Evolutionary conservation across 2,888 invertebrate genomes (phyloP), one percentile per base, ranked within the genome.

Genomic region (Sarcophaga variegata): DNA sequence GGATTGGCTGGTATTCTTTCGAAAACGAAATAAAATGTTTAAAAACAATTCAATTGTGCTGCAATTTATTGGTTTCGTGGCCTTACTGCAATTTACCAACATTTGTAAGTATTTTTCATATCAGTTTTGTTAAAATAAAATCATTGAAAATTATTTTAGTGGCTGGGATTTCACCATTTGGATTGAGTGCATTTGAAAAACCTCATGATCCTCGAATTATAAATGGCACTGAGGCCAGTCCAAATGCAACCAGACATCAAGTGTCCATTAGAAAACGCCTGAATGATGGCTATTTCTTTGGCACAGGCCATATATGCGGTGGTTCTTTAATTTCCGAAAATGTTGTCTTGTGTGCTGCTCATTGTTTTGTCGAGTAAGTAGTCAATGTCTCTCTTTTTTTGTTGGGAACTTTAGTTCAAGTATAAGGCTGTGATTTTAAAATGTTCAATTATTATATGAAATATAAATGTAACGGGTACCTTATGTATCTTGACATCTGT

Each of bases 331-430:
- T 93, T 69, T 83, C 88, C 3, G 81, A 89, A 10, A 91, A 90
- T 83, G 90, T 89, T 11, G 92, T 91, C 0, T 88, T 93, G 1
- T 89, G 90, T 3, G 93, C 93, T 0, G 92, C 93, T 1, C 93
- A 93, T 88, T 93, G 93, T 62, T 91, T 93, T 86, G 91, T 90
- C n/a, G 88, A 93, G 92, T 92, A 89, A 90, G 92, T 89, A 12
- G 37, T 37, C 37, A 37, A 37, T 37, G 2, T 2, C 10, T 10
- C 37, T 37, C 10, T 10, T 37, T 37, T 37, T 37, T 37, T 37
- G 3, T 8, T 22, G 22, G 37, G 37, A 37, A 37, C 1, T 37
- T 37, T 2, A 37, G 37, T 37, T 6, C 6, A 0, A 37, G 37
- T 37, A 0, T 37, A 37, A 27, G 27, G 27, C 27, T 25, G 25